Percentiles rank a stretch among this genome's conserved stretches.
phyloP scores from a whole-genome alignment of 2,113 vertebrate genomes.

The Cariama cristata region DNA sequence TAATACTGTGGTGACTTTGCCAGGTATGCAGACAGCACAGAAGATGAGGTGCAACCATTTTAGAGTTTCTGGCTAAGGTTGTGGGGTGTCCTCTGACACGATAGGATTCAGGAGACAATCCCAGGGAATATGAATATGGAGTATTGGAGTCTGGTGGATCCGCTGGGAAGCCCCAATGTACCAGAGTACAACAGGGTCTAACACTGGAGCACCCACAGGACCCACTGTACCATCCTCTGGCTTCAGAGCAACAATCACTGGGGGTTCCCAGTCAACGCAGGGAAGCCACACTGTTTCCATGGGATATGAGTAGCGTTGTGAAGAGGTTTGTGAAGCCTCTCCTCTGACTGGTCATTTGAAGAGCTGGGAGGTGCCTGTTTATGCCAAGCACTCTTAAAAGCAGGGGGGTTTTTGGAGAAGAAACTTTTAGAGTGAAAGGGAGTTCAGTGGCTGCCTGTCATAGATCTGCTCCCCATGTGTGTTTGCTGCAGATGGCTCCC shows the following conservation, averaged over 20 bases:
- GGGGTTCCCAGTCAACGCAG: not conserved
- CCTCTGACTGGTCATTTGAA: not conserved
- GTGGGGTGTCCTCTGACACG: not conserved
- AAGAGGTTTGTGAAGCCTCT: not conserved
- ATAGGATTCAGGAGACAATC: not conserved
- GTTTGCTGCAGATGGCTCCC: not conserved
- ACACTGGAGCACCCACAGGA: not conserved
- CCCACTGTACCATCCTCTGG: not conserved
- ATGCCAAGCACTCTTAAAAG: not conserved
- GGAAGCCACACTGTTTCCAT: not conserved
- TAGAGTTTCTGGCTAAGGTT: not conserved
- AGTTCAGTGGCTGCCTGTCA: not conserved
- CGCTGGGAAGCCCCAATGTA: not conserved
- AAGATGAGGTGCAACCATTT: not conserved
- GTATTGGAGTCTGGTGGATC: not conserved
- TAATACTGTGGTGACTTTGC: not conserved
- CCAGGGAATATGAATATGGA: rapidly evolving
- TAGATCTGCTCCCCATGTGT: rapidly evolving
- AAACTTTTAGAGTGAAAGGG: not conserved
- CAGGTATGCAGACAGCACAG: not conserved
- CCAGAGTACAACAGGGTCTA: not conserved
- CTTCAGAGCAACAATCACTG: not conserved
- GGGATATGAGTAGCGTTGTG: not conserved
- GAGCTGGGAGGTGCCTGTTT: not conserved
- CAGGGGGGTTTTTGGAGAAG: not conserved